phyloP scores from a whole-genome alignment of 2,113 vertebrate species.

The Dicerorhinus sumatrensis region DNA sequence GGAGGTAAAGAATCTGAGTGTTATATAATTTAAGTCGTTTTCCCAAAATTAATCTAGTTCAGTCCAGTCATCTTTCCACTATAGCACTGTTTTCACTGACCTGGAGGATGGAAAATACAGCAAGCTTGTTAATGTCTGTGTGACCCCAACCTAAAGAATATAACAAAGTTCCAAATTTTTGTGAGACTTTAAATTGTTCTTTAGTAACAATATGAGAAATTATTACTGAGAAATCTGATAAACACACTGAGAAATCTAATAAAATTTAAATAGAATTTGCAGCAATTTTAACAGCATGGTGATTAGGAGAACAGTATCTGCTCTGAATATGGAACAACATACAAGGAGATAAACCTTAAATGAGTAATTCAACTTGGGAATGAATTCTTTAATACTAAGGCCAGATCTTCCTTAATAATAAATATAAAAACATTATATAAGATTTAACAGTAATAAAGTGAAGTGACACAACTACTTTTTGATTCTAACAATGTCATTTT shows the following conservation, averaged over 20 bases:
- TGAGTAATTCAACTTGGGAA: slow-evolving; percentile 9
- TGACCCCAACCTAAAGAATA: neutral
- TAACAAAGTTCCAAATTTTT: neutral
- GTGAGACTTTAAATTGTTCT: neutral
- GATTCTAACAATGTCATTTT: neutral
- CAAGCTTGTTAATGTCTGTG: neutral
- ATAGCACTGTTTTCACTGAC: neutral
- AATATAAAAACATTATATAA: neutral
- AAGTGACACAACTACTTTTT: neutral
- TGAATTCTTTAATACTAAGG: neutral
- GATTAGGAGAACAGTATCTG: neutral
- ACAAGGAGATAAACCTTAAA: neutral
- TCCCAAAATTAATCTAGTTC: neutral
- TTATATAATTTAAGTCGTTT: neutral
- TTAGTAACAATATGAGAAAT: neutral
- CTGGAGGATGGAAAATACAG: neutral
- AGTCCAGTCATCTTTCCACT: neutral
- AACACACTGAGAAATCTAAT: neutral
- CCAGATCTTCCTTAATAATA: neutral
- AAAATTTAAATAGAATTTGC: neutral
- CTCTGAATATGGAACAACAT: neutral
- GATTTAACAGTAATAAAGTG: neutral
- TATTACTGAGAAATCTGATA: no score
- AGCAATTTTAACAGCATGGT: neutral
- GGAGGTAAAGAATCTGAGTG: neutral